Evolutionary conservation across 2,888 invertebrate species (phyloP).

Genomic region (Tinea trinotella): DNA sequence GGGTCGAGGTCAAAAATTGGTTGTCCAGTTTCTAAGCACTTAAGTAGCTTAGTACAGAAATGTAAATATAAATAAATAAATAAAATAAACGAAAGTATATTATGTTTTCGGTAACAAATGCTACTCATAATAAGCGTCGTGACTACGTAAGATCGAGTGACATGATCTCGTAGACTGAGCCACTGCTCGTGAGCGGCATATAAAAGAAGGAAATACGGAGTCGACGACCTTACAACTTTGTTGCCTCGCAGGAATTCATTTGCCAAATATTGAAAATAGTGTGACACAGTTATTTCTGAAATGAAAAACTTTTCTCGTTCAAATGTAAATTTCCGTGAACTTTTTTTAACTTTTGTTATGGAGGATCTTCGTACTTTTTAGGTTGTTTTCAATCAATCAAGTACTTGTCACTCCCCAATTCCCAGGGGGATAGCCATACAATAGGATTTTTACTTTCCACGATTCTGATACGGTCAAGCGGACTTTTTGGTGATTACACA

Average conservation of each 20-base stretch:
- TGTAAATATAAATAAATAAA: too few relatives aligned
- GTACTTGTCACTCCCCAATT: too few relatives aligned
- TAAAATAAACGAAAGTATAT: neutral
- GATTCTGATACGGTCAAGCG: too few relatives aligned
- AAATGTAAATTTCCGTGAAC: slow-evolving; percentile 3
- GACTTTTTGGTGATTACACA: too few relatives aligned
- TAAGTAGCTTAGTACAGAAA: too few relatives aligned
- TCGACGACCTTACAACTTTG: neutral
- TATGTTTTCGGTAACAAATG: slow-evolving; percentile 4
- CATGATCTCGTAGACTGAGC: slow-evolving; percentile 6
- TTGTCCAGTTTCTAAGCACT: too few relatives aligned
- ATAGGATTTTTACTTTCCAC: too few relatives aligned
- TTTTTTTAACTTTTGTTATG: too few relatives aligned
- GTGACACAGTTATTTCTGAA: neutral
- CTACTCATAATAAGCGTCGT: neutral
- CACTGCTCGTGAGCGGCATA: slow-evolving; percentile 7
- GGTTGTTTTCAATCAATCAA: too few relatives aligned
- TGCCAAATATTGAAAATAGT: slow-evolving; percentile 12
- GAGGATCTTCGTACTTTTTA: too few relatives aligned
- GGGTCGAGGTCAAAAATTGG: too few relatives aligned
- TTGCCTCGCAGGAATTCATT: neutral
- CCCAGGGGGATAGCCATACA: too few relatives aligned
- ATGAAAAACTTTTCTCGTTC: slow-evolving; percentile 3
- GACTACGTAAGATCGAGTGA: neutral
- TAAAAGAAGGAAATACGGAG: neutral